Conservation (phyloP, 1,140 invertebrate genomes). For the Dysdera silvatica region DNA sequence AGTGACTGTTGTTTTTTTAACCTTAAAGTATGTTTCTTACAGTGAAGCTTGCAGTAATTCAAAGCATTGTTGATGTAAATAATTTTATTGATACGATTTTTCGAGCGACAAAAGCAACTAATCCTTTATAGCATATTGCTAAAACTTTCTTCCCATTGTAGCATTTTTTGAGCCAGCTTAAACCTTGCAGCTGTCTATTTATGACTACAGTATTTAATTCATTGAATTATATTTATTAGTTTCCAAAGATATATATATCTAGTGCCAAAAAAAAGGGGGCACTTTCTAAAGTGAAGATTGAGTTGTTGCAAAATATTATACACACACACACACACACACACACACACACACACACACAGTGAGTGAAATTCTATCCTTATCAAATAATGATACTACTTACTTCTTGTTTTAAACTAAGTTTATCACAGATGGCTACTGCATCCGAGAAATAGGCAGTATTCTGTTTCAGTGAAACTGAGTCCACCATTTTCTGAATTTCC, state of each 20-base stretch:
- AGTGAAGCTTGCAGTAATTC: too few relatives aligned
- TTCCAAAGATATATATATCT: neutral
- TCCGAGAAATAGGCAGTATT: constrained; percentile 13
- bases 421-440: constrained; percentile 27
- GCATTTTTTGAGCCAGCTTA: too few relatives aligned
- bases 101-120: too few relatives aligned
- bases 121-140: too few relatives aligned
- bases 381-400: neutral
- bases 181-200: too few relatives aligned
- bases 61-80: too few relatives aligned
- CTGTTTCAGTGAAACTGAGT: neutral
- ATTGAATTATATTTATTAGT: neutral
- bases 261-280: neutral
- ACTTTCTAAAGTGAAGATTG: neutral
- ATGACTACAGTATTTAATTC: neutral
- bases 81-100: too few relatives aligned
- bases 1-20: too few relatives aligned
- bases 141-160: too few relatives aligned
- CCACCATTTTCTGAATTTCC: constrained; percentile 10
- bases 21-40: too few relatives aligned
- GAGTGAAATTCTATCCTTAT: neutral
- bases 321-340: neutral
- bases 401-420: constrained; percentile 22
- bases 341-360: neutral
- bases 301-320: neutral